Conservation (phyloP, 2,888 invertebrate species). For the Antheraea assamensis region DNA sequence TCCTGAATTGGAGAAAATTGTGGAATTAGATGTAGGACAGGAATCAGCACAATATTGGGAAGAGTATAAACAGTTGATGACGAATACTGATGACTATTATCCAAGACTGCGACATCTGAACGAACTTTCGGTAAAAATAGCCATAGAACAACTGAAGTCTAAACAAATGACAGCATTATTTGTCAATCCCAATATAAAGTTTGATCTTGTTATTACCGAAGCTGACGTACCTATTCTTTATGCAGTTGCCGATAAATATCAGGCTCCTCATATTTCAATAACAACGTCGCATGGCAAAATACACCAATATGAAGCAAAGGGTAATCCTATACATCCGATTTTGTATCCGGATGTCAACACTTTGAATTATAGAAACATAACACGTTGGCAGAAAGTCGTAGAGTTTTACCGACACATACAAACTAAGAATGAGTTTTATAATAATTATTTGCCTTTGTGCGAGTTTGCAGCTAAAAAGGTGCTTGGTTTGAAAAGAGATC, state of each 20-base stretch:
- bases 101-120: conserved; percentile 55
- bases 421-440: conserved; percentile 64
- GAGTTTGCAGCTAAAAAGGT: conserved; percentile 67
- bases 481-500: conserved; percentile 57
- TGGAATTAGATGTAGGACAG: conserved; percentile 65
- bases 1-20: conserved; percentile 61
- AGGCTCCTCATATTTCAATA: conserved; percentile 78
- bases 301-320: conserved; percentile 76
- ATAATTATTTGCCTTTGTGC: conserved; percentile 59
- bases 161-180: conserved; percentile 67
- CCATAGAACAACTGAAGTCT: conserved; percentile 66
- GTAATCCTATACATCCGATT: conserved; percentile 77
- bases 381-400: conserved; percentile 61
- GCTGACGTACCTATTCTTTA: conserved; percentile 75
- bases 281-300: conserved; percentile 74
- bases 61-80: conserved; percentile 58
- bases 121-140: conserved; percentile 62
- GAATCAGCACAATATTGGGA: conserved; percentile 67
- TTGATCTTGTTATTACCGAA: conserved; percentile 82
- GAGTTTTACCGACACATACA: conserved; percentile 61
- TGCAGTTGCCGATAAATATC: conserved; percentile 78
- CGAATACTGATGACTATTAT: conserved; percentile 66
- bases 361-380: conserved; percentile 64
- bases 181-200: conserved; percentile 69
- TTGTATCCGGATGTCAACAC: conserved; percentile 76